Evolutionary conservation across 2,888 invertebrate species (phyloP), one percentile per base, ranked within the genome.

Genomic region (Metopia argyrocephala): DNA sequence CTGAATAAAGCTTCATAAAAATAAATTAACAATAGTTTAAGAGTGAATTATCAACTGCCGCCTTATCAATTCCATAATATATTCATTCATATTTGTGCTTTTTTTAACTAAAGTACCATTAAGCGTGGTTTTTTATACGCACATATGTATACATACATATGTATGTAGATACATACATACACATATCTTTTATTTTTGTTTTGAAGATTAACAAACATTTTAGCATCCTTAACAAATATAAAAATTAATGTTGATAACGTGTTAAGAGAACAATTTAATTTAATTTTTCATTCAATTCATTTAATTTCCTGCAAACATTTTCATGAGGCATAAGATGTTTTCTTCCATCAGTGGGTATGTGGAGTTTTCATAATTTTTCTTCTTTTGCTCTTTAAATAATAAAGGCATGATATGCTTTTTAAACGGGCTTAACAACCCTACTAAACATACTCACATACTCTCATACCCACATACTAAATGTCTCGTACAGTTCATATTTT

Each of bases 281-380:
- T 38, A 38, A 61, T 25, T 45, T 66, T n/a, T 54, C 50, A 50
- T 28, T 27, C 38, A 31, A 66, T 21, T 21, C 75, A 59, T 61
- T 66, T 61, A 66, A 66, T 38, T 50, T 66, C 68, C 18, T 54
- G 61, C 21, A 18, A 27, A 28, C 7, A 12, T 27, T 68, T 61
- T 52, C n/a, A 54, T 2, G 62, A 38, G 59, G 31, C 31, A 23
- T 57, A 57, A 65, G 48, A 65, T 6, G 12, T 15, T 52, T n/a
- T 7, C 4, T 20, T 2, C 6, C 0, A 18, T 38, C 38, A 18
- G 28, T 28, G 20, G 12, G 23, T 69, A 21, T 71, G 28, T 38
- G 25, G 46, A 46, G 38, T 31, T 61, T 71, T 56, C 23, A 62
- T 54, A 76, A 54, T 46, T 46, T 21, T 31, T 23, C 25, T 23